Conservation (phyloP, 2,113 vertebrate genomes). For the Rynchops niger region DNA sequence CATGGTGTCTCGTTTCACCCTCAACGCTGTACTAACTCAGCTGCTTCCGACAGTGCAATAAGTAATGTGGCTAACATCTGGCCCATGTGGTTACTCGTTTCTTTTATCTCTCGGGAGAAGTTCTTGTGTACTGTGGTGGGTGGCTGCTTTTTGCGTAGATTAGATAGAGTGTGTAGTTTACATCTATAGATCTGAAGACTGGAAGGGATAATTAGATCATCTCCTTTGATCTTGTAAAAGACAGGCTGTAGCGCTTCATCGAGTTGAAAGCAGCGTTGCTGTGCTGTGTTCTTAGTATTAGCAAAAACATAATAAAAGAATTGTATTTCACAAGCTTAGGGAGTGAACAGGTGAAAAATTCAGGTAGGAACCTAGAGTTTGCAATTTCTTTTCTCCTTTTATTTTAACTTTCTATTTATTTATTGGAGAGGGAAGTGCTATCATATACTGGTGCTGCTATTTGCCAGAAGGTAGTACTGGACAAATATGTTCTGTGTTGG, state of each 20-base stretch:
- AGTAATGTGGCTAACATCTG: background rate
- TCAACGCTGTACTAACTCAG: background rate
- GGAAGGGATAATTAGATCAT: constrained; percentile 30
- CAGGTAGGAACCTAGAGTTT: background rate
- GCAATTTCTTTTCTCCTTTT: background rate
- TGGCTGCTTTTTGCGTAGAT: constrained; percentile 37
- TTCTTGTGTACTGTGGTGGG: background rate
- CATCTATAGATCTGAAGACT: constrained; percentile 13
- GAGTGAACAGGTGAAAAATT: background rate
- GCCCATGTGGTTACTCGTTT: background rate
- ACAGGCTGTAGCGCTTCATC: background rate
- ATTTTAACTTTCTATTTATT: background rate
- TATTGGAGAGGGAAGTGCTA: background rate
- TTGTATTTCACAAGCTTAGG: background rate
- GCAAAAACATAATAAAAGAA: background rate
- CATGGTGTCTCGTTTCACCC: background rate
- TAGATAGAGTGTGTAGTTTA: background rate
- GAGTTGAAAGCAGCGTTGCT: background rate
- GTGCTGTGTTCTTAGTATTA: background rate
- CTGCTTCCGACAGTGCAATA: background rate
- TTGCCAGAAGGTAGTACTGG: background rate
- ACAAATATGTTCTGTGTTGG: background rate
- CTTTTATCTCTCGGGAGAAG: constrained; percentile 19
- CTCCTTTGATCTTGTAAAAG: constrained; percentile 20
- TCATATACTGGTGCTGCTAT: background rate